These are phyloP conservation scores for Rhinoraja longicauda DNA, from an alignment of 2,797 vertebrate genomes.

Conservation along the genomic window DNA sequence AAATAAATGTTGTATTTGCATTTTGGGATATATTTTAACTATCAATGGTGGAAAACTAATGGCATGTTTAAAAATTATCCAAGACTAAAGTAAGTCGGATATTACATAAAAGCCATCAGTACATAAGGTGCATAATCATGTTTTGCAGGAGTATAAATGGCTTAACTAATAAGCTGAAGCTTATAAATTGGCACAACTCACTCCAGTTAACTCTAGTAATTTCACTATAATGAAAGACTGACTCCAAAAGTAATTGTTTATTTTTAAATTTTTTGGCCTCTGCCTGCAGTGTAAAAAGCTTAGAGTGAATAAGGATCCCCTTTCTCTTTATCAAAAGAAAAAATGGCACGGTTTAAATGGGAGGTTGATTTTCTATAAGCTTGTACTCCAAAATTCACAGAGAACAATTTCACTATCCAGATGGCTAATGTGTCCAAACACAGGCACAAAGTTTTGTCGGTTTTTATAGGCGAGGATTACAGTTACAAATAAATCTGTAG, in stretches of 20 bases:
- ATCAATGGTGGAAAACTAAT: background rate
- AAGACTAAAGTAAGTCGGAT: background rate
- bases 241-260: background rate
- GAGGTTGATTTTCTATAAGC: background rate
- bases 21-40: background rate
- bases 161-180: no score
- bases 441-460: background rate
- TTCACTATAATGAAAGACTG: background rate
- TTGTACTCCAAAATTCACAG: background rate
- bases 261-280: background rate
- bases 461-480: background rate
- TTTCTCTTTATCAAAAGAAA: background rate
- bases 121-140: background rate
- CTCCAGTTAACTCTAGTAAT: background rate
- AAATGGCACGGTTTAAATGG: background rate
- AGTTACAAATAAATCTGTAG: background rate
- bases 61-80: background rate
- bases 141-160: background rate
- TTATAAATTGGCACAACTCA: no score
- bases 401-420: background rate
- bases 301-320: background rate
- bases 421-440: background rate
- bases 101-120: background rate
- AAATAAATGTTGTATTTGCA: no score
- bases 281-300: background rate